Percentiles rank a stretch among this genome's conserved stretches.
Evolutionary conservation across 2,113 vertebrate genomes (phyloP).

Genomic region (Hippocampus zosterae): DNA sequence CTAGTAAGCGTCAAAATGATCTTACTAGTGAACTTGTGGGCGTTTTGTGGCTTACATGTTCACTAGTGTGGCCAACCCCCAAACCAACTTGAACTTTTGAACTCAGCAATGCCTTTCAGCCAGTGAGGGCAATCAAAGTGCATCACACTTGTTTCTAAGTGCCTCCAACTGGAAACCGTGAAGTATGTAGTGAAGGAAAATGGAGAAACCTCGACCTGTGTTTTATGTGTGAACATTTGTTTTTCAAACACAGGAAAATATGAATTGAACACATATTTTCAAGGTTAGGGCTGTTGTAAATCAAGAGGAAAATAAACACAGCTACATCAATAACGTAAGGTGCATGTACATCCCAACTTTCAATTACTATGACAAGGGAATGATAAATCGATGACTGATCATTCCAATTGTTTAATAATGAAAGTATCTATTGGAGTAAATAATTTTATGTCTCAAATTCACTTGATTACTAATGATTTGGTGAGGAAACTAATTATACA

Average conservation of each 20-base stretch:
- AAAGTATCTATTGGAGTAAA: not conserved
- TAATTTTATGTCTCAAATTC: too few species aligned
- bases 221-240: not conserved
- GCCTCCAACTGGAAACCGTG: constrained; percentile 16
- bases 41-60: too few species aligned
- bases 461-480: too few species aligned
- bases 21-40: too few species aligned
- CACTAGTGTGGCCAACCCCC: too few species aligned
- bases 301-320: not conserved
- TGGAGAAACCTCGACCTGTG: not conserved
- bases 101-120: constrained; percentile 21
- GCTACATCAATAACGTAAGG: not conserved
- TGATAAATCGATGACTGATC: not conserved
- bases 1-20: too few species aligned
- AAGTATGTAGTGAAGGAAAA: constrained; percentile 6
- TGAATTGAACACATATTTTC: not conserved
- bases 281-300: not conserved
- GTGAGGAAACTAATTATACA: too few species aligned
- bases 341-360: not conserved
- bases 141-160: constrained; percentile 25
- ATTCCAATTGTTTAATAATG: not conserved
- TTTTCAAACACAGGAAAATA: not conserved
- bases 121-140: constrained; percentile 38
- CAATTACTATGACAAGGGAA: too few species aligned
- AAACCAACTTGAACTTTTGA: constrained; percentile 31